Conservation (phyloP, 2,888 invertebrate species). For the Synergus gifuensis region DNA sequence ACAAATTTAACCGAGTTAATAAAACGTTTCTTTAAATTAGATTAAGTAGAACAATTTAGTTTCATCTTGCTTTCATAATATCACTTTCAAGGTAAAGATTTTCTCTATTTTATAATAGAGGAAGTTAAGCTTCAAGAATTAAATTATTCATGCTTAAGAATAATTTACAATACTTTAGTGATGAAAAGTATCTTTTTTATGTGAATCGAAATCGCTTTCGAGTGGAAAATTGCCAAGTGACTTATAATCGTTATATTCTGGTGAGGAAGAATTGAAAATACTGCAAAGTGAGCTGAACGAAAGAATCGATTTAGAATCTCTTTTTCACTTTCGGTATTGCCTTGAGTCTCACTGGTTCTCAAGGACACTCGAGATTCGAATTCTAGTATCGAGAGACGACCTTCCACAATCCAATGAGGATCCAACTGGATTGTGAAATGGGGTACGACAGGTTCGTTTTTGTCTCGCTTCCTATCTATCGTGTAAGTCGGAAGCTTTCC, state of each 20-base stretch:
- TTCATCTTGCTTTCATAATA: too few relatives aligned
- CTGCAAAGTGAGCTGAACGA: background rate
- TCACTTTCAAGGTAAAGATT: too few relatives aligned
- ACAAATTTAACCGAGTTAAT: too few relatives aligned
- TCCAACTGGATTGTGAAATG: background rate
- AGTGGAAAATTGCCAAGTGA: background rate
- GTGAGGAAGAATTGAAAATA: background rate
- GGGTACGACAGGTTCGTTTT: conserved; percentile 17
- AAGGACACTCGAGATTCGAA: background rate
- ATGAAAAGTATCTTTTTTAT: too few relatives aligned
- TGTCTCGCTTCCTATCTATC: conserved; percentile 4
- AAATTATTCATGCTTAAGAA: too few relatives aligned
- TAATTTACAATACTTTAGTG: too few relatives aligned
- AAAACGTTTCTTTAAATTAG: too few relatives aligned
- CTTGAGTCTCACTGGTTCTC: background rate
- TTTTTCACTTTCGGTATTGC: background rate
- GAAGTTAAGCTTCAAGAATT: too few relatives aligned
- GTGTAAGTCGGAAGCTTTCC: background rate
- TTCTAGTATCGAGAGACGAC: background rate
- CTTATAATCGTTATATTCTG: background rate
- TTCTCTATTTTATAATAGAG: too few relatives aligned
- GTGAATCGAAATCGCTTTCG: background rate
- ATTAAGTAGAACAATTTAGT: too few relatives aligned
- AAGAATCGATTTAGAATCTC: conserved; percentile 13
- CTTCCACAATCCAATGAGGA: conserved; percentile 17